phyloP scores from a whole-genome alignment of 2,797 vertebrate species.

The Odontamblyopus rebecca region DNA sequence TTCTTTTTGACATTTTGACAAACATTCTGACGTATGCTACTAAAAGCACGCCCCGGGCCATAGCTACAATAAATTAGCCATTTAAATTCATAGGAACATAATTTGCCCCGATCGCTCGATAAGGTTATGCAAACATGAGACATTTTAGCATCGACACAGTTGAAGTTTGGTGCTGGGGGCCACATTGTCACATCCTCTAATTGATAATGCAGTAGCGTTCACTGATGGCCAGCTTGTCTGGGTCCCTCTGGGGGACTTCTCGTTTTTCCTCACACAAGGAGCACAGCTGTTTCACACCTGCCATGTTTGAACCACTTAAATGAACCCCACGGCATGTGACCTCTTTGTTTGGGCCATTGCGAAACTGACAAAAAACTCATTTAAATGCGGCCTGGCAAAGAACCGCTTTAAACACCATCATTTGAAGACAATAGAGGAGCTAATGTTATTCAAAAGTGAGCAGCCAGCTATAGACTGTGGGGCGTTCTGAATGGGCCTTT shows the following conservation, averaged over 20 bases:
- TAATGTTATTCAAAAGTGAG: slow-evolving; percentile 7
- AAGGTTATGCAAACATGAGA: slow-evolving; percentile 8
- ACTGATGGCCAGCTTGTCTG: slow-evolving; percentile 34
- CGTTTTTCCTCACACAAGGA: slow-evolving; percentile 21
- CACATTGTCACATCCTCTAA: slow-evolving; percentile 41
- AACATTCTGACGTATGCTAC: neutral
- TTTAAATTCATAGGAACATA: slow-evolving; percentile 1
- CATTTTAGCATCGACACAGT: slow-evolving; percentile 28
- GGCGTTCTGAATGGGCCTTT: neutral
- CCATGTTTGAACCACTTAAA: slow-evolving; percentile 41
- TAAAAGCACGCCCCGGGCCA: neutral
- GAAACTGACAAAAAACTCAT: slow-evolving; percentile 25
- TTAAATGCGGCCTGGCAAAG: slow-evolving; percentile 24
- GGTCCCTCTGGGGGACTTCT: slow-evolving; percentile 27
- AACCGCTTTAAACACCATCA: neutral
- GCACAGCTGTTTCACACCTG: slow-evolving; percentile 51
- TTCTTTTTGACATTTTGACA: neutral
- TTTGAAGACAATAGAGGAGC: slow-evolving; percentile 12
- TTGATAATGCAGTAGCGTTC: slow-evolving; percentile 38
- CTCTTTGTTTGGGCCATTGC: slow-evolving; percentile 28
- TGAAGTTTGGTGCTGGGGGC: slow-evolving; percentile 22
- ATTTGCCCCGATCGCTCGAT: neutral
- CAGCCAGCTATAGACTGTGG: neutral
- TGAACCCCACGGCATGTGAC: slow-evolving; percentile 34
- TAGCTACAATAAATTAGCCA: slow-evolving; percentile 1